A percentile compares a stretch with the other conserved stretches of the same genome.
phyloP scores from a whole-genome alignment of 2,888 invertebrate genomes.

The Volucella inflata region DNA sequence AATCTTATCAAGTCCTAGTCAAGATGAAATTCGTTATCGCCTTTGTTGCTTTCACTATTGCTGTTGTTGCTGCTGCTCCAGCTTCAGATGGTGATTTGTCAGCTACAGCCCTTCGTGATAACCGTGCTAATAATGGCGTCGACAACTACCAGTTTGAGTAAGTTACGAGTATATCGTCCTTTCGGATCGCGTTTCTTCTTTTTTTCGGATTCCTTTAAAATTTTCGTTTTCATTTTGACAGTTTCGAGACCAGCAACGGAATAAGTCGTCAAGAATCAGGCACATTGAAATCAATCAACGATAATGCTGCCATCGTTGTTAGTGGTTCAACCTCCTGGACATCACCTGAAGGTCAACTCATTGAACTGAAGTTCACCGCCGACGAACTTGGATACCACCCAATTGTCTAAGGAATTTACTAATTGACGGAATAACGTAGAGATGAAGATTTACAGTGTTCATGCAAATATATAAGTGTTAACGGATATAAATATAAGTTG shows the following conservation, averaged over 20 bases:
- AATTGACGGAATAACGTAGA: not conserved
- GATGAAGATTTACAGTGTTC: conserved; percentile 6
- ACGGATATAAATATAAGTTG: conserved; percentile 30
- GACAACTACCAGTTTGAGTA: conserved; percentile 87
- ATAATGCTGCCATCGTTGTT: conserved; percentile 85
- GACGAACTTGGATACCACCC: conserved; percentile 79
- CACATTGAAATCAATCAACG: conserved; percentile 81
- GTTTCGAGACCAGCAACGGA: conserved; percentile 84
- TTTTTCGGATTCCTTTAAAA: not conserved
- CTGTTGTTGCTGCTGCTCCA: conserved; percentile 79
- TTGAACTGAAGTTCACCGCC: conserved; percentile 84
- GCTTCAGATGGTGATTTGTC: conserved; percentile 77
- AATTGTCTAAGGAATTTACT: conserved; percentile 75
- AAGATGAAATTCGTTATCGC: conserved; percentile 81
- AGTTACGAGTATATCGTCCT: conserved; percentile 77
- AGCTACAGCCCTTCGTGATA: conserved; percentile 79
- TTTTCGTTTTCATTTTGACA: conserved; percentile 64
- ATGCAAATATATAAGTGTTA: not conserved
- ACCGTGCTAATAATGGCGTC: conserved; percentile 85
- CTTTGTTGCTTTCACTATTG: conserved; percentile 80
- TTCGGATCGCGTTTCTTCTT: not conserved
- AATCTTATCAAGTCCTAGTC: not conserved
- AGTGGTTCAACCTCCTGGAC: conserved; percentile 86
- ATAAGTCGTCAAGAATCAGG: conserved; percentile 83
- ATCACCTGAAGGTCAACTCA: conserved; percentile 84